A percentile compares a stretch with the other conserved stretches of the same genome.
These are phyloP conservation scores for Neotragus moschatus DNA, from an alignment of 2,113 vertebrate species.

Conservation along the genomic window DNA sequence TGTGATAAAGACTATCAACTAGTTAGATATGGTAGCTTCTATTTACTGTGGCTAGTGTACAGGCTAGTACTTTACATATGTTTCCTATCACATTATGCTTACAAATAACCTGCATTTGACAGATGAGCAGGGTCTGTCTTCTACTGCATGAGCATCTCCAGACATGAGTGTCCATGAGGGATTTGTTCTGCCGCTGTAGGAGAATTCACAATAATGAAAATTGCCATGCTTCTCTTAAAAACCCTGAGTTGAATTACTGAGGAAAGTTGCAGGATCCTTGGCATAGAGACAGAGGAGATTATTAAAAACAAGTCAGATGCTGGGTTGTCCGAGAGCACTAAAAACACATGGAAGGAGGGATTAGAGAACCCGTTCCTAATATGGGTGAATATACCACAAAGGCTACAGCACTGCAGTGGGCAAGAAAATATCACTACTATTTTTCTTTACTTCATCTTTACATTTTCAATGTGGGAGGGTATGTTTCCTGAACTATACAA, in stretches of 20 bases:
- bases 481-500: background rate
- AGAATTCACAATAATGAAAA: background rate
- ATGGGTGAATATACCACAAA: background rate
- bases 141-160: background rate
- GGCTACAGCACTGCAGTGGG: background rate
- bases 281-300: background rate
- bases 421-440: background rate
- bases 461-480: background rate
- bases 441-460: background rate
- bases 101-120: background rate
- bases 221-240: constrained; percentile 15
- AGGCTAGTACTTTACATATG: background rate
- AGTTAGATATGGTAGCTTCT: background rate
- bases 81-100: constrained; percentile 23
- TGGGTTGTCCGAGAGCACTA: background rate
- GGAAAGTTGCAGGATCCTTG: background rate
- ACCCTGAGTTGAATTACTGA: constrained; percentile 4
- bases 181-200: constrained; percentile 21
- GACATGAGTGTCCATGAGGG: background rate
- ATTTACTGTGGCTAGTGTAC: background rate
- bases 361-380: background rate
- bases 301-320: background rate
- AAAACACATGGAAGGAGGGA: background rate
- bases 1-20: constrained; percentile 2
- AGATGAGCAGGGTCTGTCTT: background rate